Evolutionary conservation across 1,140 invertebrate genomes (phyloP), one percentile per base, ranked within the genome.

Genomic region (Bombus superbus): DNA sequence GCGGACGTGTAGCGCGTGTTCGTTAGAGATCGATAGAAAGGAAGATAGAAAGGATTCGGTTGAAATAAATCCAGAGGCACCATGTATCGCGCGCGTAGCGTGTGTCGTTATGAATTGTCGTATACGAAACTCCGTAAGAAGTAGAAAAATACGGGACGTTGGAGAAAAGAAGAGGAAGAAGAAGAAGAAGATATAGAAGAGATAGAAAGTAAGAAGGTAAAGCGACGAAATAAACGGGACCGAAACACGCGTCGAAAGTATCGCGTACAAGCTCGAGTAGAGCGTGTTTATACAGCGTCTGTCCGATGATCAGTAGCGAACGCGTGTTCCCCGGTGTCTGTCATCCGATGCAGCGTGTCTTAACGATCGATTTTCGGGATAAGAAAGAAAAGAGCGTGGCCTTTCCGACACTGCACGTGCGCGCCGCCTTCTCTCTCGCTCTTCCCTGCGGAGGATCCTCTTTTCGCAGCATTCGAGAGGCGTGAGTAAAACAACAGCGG

Each of bases 361-460:
- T 44, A 69, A 74, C 78, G 84, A 85, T 85, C 84, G 84, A 85
- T 85, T 85, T 81, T 81, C 59, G 35, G 84, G 78, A 81, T 85
- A 85, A 85, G 79, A 85, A 81, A 75, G 84, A 81, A 81, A 85
- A 85, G 79, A 85, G 71, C 84, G 84, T 85, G 84, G 59, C 78
- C 79, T 81, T 85, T 81, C 79, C 84, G 84, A 62, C 71, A 81
- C 78, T 81, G 84, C 84, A 85, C 84, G 84, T 85, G 84, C 84
- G 84, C 84, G 71, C 59, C 79, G 9, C 59, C 38, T 72, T 42
- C 59, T 40, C 69, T 25, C 28, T 42, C 38, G 44, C 69, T 18
- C 78, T 13, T 38, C 5, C 32, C 32, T 32, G 32, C 10, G 18
- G 64, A 6, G 25, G 28, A 69, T 68, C 42, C 59, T 75, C 73